Conservation (phyloP, 2,113 vertebrate species). For the Typhlomys cinereus region DNA sequence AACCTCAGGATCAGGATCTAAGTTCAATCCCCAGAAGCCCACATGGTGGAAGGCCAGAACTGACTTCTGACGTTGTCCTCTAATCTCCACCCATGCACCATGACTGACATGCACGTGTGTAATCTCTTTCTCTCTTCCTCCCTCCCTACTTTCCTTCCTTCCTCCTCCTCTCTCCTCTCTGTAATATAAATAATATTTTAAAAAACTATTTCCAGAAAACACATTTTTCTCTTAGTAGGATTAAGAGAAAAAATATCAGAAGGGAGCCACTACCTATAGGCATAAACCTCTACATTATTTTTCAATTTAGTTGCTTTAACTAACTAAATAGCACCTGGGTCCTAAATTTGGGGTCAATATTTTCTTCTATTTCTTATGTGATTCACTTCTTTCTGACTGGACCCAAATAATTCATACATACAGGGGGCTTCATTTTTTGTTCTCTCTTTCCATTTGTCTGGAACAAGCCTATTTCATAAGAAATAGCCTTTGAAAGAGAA, state of each 20-base stretch:
- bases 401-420: not conserved
- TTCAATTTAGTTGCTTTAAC: slow-evolving; percentile 45
- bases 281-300: slow-evolving; percentile 41
- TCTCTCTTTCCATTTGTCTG: not conserved
- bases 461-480: slow-evolving; percentile 27
- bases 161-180: too few relatives aligned
- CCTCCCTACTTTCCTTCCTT: too few relatives aligned
- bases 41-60: too few relatives aligned
- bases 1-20: not conserved
- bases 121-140: too few relatives aligned
- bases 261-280: slow-evolving; percentile 7
- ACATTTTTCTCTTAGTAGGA: slow-evolving; percentile 31
- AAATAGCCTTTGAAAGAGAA: slow-evolving; percentile 32
- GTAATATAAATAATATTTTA: not conserved
- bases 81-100: too few relatives aligned
- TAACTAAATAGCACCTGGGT: slow-evolving; percentile 34
- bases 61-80: too few relatives aligned
- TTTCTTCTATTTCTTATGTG: not conserved
- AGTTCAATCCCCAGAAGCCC: too few relatives aligned
- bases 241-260: slow-evolving; percentile 16
- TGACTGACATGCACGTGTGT: too few relatives aligned
- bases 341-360: slow-evolving; percentile 9
- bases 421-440: not conserved
- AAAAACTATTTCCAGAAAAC: slow-evolving; percentile 19
- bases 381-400: slow-evolving; percentile 44